Evolutionary conservation across 2,113 vertebrate genomes (phyloP).

Genomic region (Phaethornis superciliosus): DNA sequence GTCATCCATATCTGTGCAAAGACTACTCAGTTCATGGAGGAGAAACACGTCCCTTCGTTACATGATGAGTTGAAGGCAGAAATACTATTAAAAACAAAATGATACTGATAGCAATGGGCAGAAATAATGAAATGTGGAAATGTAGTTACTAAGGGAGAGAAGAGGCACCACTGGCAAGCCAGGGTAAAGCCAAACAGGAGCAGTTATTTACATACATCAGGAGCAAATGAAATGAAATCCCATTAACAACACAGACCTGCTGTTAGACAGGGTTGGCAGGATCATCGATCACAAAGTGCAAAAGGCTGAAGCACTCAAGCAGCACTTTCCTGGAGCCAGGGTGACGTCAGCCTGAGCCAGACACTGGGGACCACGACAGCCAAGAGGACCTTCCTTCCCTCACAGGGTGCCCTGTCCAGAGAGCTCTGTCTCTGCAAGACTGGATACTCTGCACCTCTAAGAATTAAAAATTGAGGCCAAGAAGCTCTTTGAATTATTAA

Average conservation of each 20-base stretch:
- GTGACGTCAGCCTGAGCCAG: neutral
- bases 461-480: neutral
- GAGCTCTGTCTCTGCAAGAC: neutral
- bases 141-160: neutral
- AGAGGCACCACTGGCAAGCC: neutral
- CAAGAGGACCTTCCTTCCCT: neutral
- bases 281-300: neutral
- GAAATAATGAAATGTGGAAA: neutral
- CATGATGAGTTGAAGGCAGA: neutral
- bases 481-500: neutral
- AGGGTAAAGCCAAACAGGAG: neutral
- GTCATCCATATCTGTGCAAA: neutral
- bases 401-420: fast-evolving
- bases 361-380: fast-evolving
- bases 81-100: neutral
- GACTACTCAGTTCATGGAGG: neutral
- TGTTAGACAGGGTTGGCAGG: neutral
- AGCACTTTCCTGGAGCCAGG: neutral
- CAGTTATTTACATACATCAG: neutral
- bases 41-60: neutral
- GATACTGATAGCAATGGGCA: neutral
- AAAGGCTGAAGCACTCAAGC: neutral
- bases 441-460: neutral
- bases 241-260: neutral
- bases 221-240: constrained; percentile 17